Base-by-base conservation (phyloP, 2,113 vertebrate species). In the Okapia johnstoni region DNA sequence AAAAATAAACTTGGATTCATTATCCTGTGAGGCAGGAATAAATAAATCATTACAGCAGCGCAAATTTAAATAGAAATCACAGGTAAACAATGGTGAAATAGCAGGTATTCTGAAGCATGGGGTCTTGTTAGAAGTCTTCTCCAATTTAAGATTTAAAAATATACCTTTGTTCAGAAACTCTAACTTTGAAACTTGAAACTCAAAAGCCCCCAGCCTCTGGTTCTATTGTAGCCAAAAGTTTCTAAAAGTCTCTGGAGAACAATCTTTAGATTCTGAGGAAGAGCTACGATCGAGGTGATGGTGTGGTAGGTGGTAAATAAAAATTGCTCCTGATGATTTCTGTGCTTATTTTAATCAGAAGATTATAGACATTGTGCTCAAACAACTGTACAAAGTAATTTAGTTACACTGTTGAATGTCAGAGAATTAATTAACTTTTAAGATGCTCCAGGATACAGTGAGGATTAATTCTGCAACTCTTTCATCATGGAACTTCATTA, bases 1-100 rank as follows among this genome's bases (percentile, higher is more conserved):
- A 97, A 98, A 98, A 98, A 98, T 94, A 97, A 98, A 97, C 97
- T 94, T 95, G 87, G 97, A 96, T 98, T 98, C 97, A 98, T 98
- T 99, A 98, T 98, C 93, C 94, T 97, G 96, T 97, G 97, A 98
- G 93, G 96, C 98, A 94, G 96, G 98, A 98, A 97, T 98, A 98
- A 98, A 97, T 96, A 98, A 98, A 97, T 96, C 98, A 98, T n/a
- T 97, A 97, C 73, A 98, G 97, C 97, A 98, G 92, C 94, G 98
- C 96, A 98, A 97, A 98, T 97, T 94, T 96, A 98, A 98, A 98
- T 76, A 92, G 98, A 97, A 96, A 98, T 77, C 86, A 66, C 57
- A 76, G 95, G 80, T 90, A 98, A 97, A 95, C 33, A 96, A 54
- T 17, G 96, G 87, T 93, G 97, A 97, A 97, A 96, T 95, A 94